Conservation (phyloP, 2,113 vertebrate species). For the Ranitomeya imitator region DNA sequence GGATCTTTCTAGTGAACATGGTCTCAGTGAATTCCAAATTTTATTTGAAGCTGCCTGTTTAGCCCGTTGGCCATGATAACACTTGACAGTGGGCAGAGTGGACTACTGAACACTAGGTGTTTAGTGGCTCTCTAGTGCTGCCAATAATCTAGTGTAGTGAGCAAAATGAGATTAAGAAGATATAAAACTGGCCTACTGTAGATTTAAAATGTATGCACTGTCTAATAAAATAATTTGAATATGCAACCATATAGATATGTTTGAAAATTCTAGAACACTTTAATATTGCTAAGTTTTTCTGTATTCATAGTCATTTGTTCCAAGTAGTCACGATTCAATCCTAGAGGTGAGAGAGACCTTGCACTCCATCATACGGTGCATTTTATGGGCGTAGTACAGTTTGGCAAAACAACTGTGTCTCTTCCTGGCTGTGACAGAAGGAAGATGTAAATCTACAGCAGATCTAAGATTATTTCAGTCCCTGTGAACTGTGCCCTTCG, state of each 20-base stretch:
- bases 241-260: background rate
- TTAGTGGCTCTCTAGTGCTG: too few species aligned
- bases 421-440: conserved; percentile 52
- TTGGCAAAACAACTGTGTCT: conserved; percentile 11
- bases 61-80: background rate
- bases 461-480: conserved; percentile 22
- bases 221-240: background rate
- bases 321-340: background rate
- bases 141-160: too few species aligned
- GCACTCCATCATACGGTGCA: background rate
- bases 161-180: too few species aligned
- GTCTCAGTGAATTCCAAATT: too few species aligned
- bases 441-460: conserved; percentile 53
- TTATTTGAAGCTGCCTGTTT: background rate
- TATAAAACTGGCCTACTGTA: too few species aligned
- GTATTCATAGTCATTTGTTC: background rate
- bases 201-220: too few species aligned
- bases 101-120: too few species aligned
- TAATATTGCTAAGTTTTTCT: background rate
- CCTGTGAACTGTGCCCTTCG: conserved; percentile 31
- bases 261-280: background rate
- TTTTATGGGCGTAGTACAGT: background rate
- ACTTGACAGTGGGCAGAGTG: background rate
- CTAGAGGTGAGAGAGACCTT: background rate
- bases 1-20: too few species aligned